These are phyloP conservation scores for Falco punctatus DNA, from an alignment of 2,113 vertebrate species.

Conservation along the genomic window DNA sequence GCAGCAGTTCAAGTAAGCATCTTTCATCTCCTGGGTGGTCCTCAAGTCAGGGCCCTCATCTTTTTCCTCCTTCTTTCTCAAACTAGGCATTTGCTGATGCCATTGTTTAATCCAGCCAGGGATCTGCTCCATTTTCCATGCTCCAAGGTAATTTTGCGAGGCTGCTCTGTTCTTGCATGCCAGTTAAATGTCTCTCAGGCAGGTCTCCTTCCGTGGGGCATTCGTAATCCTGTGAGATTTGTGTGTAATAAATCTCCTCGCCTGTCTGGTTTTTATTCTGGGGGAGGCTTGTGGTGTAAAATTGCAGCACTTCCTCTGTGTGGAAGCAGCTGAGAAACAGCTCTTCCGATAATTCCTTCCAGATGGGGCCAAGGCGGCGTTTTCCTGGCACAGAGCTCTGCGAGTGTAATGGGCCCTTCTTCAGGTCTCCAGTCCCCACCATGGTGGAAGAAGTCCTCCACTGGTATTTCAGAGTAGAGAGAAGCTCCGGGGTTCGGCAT, in stretches of 20 bases:
- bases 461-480: accelerated
- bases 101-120: conserved; percentile 17
- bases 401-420: background rate
- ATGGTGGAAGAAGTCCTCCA: background rate
- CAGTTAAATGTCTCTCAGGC: background rate
- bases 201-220: conserved; percentile 2
- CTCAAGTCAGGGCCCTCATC: background rate
- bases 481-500: background rate
- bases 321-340: conserved; percentile 37
- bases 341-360: conserved; percentile 26
- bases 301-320: background rate
- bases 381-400: background rate
- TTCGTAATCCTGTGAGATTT: background rate
- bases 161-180: background rate
- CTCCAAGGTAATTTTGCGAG: conserved; percentile 28
- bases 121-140: conserved; percentile 60
- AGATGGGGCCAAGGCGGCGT: background rate
- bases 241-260: background rate
- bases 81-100: background rate
- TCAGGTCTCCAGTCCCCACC: accelerated
- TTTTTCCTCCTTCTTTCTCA: background rate
- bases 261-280: conserved; percentile 7
- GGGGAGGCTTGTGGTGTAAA: background rate
- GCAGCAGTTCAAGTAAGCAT: background rate
- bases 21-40: conserved; percentile 60